Percentiles rank a stretch among this genome's conserved stretches.
Conservation (phyloP, 1,140 invertebrate species). For the Pseudomyrmex pallidus region DNA sequence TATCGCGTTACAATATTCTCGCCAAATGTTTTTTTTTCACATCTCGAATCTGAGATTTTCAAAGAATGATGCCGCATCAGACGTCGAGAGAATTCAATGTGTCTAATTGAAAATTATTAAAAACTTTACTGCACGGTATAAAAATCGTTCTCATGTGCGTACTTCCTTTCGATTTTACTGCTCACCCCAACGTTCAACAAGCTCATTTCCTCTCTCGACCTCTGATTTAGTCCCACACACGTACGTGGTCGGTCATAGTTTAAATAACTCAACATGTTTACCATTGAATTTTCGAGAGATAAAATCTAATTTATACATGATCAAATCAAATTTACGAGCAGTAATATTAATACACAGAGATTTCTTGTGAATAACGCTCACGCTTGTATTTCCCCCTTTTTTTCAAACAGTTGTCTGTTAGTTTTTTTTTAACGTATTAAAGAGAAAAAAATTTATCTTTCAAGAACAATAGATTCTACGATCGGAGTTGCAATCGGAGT, state of each 20-base stretch:
- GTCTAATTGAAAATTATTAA: slow-evolving; percentile 56
- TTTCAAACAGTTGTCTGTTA: no score
- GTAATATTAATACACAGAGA: no score
- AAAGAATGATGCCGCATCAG: no score
- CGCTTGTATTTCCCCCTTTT: no score
- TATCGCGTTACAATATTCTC: no score
- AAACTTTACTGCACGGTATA: slow-evolving; percentile 34
- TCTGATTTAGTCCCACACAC: slow-evolving; percentile 33
- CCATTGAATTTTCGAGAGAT: neutral
- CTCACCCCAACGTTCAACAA: slow-evolving; percentile 46
- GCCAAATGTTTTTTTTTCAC: no score
- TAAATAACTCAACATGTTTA: slow-evolving; percentile 16
- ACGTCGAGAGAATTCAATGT: neutral
- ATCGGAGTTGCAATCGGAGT: no score
- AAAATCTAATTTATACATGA: neutral
- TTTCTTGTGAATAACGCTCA: no score
- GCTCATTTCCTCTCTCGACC: slow-evolving; percentile 53
- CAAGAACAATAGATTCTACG: neutral
- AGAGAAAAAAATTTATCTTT: neutral
- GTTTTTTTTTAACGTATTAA: no score
- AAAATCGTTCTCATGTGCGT: slow-evolving; percentile 43
- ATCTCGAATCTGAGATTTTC: no score
- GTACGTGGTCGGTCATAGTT: slow-evolving; percentile 33
- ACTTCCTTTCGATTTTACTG: slow-evolving; percentile 49
- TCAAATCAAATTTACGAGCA: no score